Evolutionary conservation across 2,888 invertebrate genomes (phyloP), one percentile per base, ranked within the genome.

Genomic region (Caenorhabditis drosophilae): DNA sequence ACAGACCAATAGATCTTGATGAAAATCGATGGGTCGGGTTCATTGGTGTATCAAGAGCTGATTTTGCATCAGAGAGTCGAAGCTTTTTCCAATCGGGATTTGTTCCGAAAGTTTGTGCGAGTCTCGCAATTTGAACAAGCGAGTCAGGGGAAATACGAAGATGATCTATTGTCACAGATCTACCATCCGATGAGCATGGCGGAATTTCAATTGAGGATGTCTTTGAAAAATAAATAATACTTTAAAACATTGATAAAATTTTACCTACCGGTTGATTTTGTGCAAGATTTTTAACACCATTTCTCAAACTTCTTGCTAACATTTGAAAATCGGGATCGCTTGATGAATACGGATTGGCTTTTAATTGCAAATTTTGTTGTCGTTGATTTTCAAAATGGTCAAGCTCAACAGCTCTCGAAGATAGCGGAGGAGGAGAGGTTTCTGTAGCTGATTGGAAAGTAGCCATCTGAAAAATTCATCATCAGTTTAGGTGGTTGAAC

Each of bases 131-230:
- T 52, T 66, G 66, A 18, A 56, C 56, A 16, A 66, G 56, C 2
- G 59, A 59, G 36, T 66, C 66, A 11, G 66, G 66, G 4, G 66
- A 66, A 22, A 66, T 66, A 15, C 56, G 42, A 9, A 66, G 49
- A 36, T 66, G 66, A 52, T 66, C 66, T 26, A 66, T 66, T 18
- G 66, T 66, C 31, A 66, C 66, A 16, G 66, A 66, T 15, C 66
- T 41, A n/a, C 66, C 66, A 18, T 66, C 66, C 6, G 59, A 49
- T n/a, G 59, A 55, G 46, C 66, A 66, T 36, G 66, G 66, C 4
- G 47, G 54, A 2, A 63, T 18, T 16, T 63, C 57, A 16, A 44
- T 47, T 3, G 52, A 26, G 35, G 49, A 38, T 7, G 51, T 31
- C 61, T 61, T 50, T 12, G 50, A 54, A 44, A 31, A 26, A 40